A percentile compares a stretch with the other conserved stretches of the same genome.
These are phyloP conservation scores for Dipodomys spectabilis DNA, from an alignment of 2,113 vertebrate species.

Conservation along the genomic window DNA sequence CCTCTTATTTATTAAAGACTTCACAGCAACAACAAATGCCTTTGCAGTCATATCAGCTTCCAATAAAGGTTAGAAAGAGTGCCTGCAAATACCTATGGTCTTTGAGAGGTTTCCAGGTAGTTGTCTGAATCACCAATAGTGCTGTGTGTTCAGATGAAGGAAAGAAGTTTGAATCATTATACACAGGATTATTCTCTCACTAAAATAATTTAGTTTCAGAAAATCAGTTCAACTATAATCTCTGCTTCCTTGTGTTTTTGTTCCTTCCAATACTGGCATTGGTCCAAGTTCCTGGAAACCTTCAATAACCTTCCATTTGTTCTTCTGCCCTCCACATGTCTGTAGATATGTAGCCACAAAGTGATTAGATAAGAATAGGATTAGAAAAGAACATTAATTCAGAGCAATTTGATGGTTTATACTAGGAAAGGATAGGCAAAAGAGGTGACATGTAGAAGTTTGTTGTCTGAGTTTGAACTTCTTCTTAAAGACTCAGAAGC, in stretches of 20 bases:
- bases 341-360: neutral
- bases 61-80: neutral
- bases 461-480: slow-evolving; percentile 31
- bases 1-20: neutral
- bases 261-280: neutral
- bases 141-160: neutral
- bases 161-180: slow-evolving; percentile 14
- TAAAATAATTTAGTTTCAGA: slow-evolving; percentile 45
- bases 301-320: slow-evolving; percentile 9
- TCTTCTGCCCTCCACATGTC: neutral
- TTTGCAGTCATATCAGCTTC: slow-evolving; percentile 15
- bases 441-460: neutral
- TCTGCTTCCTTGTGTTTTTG: slow-evolving; percentile 29
- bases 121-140: neutral
- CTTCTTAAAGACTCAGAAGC: slow-evolving; percentile 19
- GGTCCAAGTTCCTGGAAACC: neutral
- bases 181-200: neutral
- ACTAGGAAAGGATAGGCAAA: neutral
- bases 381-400: neutral
- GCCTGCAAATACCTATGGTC: neutral
- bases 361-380: neutral
- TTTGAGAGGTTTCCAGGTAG: neutral
- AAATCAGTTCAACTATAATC: neutral
- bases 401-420: slow-evolving; percentile 20
- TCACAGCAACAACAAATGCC: slow-evolving; percentile 30